Base-by-base conservation (phyloP, 2,888 invertebrate genomes). In the Archips xylosteana region DNA sequence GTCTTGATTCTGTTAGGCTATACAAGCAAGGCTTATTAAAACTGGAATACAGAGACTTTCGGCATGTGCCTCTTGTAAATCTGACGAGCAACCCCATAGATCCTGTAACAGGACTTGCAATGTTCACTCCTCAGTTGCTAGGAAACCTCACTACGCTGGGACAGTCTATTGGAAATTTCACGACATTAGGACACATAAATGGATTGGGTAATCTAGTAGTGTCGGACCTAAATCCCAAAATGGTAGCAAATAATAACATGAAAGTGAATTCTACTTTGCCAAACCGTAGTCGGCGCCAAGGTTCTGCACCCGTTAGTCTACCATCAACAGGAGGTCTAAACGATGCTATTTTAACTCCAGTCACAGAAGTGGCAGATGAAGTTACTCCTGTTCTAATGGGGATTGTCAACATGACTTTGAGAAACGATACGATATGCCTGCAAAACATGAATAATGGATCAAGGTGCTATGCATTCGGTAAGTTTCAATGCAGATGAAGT, bases 391-490 rank as follows among this genome's bases (percentile, higher is more conserved):
- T 59, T 34, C 34, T 74, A 13, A 70, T 74, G 60, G 49, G 45
- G 15, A 49, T 54, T 32, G 32, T 60, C 9, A 70, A 74, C 10
- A 71, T 72, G 60, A 75, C 76, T 71, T 62, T 61, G 75, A 70
- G 75, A 66, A 76, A 74, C 45, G 77, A 82, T 59, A 78, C 84
- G 45, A 49, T 84, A 62, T 90, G 89, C 77, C 77, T 87, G 10
- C 85, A 85, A 75, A 88, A 89, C 74, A 79, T 76, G 12, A 75
- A 72, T 8, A 87, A 87, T 70, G 84, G 87, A 76, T 78, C 84
- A 2, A 77, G 81, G 47, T 92, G 91, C 75, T 92, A 90, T 76
- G 81, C 80, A 64, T 90, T 91, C 80, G 91, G 91, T 92, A 75
- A 85, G 87, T 62, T 49, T 49, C 4, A n/a, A 6, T 4, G 4